Conservation (phyloP, 2,888 invertebrate genomes). For the Synergus umbraculus region DNA sequence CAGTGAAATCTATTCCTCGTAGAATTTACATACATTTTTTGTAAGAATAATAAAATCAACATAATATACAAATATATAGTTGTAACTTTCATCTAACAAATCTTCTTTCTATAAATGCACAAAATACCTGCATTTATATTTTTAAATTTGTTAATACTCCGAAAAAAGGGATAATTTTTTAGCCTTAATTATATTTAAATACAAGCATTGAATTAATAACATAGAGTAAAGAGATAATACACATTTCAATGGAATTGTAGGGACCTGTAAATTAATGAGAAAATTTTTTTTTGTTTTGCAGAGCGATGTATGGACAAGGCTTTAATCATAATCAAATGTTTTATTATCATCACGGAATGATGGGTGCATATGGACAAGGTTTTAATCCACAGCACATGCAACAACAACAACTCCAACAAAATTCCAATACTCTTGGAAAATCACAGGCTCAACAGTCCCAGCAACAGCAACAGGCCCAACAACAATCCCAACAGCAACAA, state of each 20-base stretch:
- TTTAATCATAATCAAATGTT: slow-evolving; percentile 73
- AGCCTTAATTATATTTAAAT: neutral
- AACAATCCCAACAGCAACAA: slow-evolving; percentile 67
- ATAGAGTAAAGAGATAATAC: neutral
- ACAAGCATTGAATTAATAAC: neutral
- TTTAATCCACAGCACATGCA: slow-evolving; percentile 71
- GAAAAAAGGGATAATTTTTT: no score
- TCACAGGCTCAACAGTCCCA: slow-evolving; percentile 63
- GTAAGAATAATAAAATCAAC: neutral
- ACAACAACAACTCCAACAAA: slow-evolving; percentile 61
- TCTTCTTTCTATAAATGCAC: neutral
- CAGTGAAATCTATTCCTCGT: neutral
- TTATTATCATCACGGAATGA: slow-evolving; percentile 73
- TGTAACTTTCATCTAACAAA: neutral
- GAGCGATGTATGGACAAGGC: slow-evolving; percentile 72
- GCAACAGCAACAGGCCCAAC: slow-evolving; percentile 61
- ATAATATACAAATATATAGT: no score
- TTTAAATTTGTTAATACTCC: neutral
- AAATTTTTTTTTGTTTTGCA: slow-evolving; percentile 53
- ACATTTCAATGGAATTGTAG: neutral
- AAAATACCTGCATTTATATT: no score
- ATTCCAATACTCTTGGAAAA: slow-evolving; percentile 56
- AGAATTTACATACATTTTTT: neutral
- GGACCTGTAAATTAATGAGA: neutral
- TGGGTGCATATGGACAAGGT: slow-evolving; percentile 71